Percentiles rank a stretch among this genome's conserved stretches.
phyloP scores from a whole-genome alignment of 2,113 vertebrate genomes.

The Paracanthobrama guichenoti region DNA sequence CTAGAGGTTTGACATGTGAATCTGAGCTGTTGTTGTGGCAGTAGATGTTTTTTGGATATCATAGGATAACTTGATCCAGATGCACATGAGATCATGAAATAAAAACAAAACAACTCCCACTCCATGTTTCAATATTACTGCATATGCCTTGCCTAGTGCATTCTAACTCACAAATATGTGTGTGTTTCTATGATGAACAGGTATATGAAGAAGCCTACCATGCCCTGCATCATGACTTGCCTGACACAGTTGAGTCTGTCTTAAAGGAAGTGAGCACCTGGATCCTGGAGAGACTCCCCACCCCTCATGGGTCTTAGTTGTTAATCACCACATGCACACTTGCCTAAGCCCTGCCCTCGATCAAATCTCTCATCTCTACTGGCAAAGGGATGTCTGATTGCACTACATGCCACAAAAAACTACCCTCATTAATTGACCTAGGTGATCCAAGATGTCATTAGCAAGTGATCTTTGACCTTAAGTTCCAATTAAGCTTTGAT shows the following conservation, averaged over 20 bases:
- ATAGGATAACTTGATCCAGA: conserved; percentile 3
- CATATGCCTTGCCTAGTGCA: background rate
- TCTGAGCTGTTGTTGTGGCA: background rate
- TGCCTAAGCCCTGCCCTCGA: conserved; percentile 2
- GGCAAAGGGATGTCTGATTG: conserved; percentile 36
- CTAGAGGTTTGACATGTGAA: background rate
- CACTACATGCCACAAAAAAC: conserved; percentile 37
- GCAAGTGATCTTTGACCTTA: conserved; percentile 48
- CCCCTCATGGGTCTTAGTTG: conserved; percentile 38
- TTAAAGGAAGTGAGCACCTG: conserved; percentile 86
- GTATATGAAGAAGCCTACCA: conserved; percentile 91
- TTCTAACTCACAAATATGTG: background rate
- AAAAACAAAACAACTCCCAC: background rate
- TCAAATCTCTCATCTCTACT: conserved; percentile 31
- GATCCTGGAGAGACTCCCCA: conserved; percentile 75
- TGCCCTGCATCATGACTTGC: conserved; percentile 91
- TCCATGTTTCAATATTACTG: background rate
- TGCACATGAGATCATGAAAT: background rate
- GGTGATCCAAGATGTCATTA: conserved; percentile 28
- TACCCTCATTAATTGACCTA: conserved; percentile 32
- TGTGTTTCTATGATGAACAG: conserved; percentile 68
- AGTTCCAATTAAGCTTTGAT: conserved; percentile 31
- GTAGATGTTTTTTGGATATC: background rate
- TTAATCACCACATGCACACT: background rate
- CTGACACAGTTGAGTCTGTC: conserved; percentile 82